A percentile compares a stretch with the other conserved stretches of the same genome.
phyloP scores from a whole-genome alignment of 37 sponge, comb jelly and placozoan genomes.

The Haliclona indistincta region DNA sequence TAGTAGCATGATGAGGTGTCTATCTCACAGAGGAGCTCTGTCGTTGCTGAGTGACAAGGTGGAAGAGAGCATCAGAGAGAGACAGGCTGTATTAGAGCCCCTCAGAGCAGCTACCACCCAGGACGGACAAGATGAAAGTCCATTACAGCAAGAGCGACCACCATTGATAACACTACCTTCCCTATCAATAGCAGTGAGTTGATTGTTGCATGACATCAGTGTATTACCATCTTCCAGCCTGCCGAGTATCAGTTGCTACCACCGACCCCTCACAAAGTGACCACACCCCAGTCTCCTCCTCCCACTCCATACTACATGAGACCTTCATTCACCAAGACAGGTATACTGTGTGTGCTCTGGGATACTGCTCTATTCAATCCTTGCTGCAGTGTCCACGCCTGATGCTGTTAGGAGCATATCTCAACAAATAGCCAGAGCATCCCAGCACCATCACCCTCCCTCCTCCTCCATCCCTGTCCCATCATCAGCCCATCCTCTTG shows the following conservation, averaged over 20 bases:
- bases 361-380: neutral
- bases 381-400: constrained; percentile 50
- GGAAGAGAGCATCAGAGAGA: too few species aligned
- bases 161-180: too few species aligned
- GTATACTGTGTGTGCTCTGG: neutral
- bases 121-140: too few species aligned
- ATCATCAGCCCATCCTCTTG: neutral
- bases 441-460: constrained; percentile 4
- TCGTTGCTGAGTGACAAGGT: too few species aligned
- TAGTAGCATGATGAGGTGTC: too few species aligned
- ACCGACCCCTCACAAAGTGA: neutral
- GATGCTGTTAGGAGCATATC: constrained; percentile 61
- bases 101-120: too few species aligned
- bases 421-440: constrained; percentile 15
- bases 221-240: too few species aligned
- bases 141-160: too few species aligned
- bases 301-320: neutral
- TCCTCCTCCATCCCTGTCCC: constrained; percentile 5
- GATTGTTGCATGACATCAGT: too few species aligned
- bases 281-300: neutral
- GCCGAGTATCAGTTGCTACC: neutral
- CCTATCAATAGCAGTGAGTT: too few species aligned
- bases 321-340: neutral
- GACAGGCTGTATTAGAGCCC: too few species aligned
- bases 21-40: too few species aligned